Percentiles rank a stretch among this genome's conserved stretches.
phyloP scores from a whole-genome alignment of 2,888 invertebrate genomes.

The Drosophila hamatofila region DNA sequence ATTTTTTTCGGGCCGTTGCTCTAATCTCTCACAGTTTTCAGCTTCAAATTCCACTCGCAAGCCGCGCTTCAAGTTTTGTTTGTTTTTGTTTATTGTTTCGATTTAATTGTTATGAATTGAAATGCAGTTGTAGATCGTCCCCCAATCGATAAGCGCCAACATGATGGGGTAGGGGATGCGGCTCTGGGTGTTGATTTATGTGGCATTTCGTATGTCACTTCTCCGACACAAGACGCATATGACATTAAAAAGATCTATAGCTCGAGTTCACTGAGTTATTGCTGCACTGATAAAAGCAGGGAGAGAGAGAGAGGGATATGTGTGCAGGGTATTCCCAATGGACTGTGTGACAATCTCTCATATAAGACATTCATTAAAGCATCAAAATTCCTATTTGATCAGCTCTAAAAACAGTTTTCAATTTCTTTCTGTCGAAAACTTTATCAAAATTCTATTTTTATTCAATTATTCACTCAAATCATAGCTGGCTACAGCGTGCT shows the following conservation, averaged over 20 bases:
- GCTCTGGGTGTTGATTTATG: slow-evolving; percentile 67
- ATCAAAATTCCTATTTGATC: neutral
- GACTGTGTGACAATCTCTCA: neutral
- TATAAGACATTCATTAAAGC: neutral
- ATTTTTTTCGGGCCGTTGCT: slow-evolving; percentile 21
- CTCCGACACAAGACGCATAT: slow-evolving; percentile 12
- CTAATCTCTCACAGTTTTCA: slow-evolving; percentile 9
- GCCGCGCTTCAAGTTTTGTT: slow-evolving; percentile 2
- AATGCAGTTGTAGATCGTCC: slow-evolving; percentile 54
- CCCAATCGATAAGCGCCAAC: slow-evolving; percentile 46
- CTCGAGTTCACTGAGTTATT: slow-evolving; percentile 35
- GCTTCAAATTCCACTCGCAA: neutral
- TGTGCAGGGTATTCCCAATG: neutral
- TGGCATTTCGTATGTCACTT: slow-evolving; percentile 49
- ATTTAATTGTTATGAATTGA: slow-evolving; percentile 77
- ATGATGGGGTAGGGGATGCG: slow-evolving; percentile 9
- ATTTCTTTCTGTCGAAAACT: neutral
- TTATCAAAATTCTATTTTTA: neutral
- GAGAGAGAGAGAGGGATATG: neutral
- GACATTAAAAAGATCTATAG: slow-evolving; percentile 31
- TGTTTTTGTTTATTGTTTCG: slow-evolving; percentile 53
- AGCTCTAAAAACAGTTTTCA: neutral
- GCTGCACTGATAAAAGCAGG: slow-evolving; percentile 17
- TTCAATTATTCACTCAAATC: neutral
- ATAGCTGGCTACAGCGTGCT: neutral